phyloP scores from a whole-genome alignment of 1,140 invertebrate genomes.

The Gyrodactylus bullatarudis region DNA sequence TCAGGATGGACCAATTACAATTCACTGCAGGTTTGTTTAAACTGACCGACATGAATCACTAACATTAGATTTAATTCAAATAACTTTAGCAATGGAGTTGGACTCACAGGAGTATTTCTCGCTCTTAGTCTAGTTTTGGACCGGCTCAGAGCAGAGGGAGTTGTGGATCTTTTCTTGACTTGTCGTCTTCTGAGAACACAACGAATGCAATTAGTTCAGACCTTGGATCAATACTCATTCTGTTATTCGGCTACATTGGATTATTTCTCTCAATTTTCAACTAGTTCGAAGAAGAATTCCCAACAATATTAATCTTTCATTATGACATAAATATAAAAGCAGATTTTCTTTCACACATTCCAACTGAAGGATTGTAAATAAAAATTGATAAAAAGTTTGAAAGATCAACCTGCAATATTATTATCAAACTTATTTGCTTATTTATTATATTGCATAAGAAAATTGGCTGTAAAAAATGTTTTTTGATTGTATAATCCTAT shows the following conservation, averaged over 20 bases:
- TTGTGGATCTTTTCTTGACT: conserved; percentile 92
- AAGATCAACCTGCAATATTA: too few relatives aligned
- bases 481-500: too few relatives aligned
- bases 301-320: too few relatives aligned
- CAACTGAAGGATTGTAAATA: too few relatives aligned
- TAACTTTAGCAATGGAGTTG: conserved; percentile 11
- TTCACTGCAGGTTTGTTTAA: conserved; percentile 95
- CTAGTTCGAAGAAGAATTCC: not conserved
- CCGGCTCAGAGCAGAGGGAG: conserved; percentile 87
- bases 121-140: conserved; percentile 86
- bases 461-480: too few relatives aligned
- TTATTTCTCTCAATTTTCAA: conserved; percentile 26
- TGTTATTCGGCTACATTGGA: conserved; percentile 88
- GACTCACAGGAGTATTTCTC: conserved; percentile 32
- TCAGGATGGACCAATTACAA: conserved; percentile 96
- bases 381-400: too few relatives aligned
- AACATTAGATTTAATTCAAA: too few relatives aligned
- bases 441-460: too few relatives aligned
- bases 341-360: too few relatives aligned
- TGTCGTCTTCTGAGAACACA: conserved; percentile 84
- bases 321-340: too few relatives aligned
- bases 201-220: conserved; percentile 90
- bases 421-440: too few relatives aligned
- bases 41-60: too few relatives aligned
- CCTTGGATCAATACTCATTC: conserved; percentile 97